Base-by-base conservation (phyloP, 1,140 invertebrate species). In the Euwallacea fornicatus region DNA sequence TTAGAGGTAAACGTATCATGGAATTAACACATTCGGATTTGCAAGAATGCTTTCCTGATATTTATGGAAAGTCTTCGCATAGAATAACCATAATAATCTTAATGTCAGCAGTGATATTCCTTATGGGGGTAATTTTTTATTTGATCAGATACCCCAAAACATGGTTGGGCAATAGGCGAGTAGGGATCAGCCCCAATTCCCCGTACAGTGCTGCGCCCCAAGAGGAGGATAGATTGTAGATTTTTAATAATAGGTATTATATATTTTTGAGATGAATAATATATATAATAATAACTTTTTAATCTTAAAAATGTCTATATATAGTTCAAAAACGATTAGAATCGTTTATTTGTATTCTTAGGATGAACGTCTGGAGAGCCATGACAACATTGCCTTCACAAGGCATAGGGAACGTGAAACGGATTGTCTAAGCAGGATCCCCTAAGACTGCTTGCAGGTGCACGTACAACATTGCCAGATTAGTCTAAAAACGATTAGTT, bases 71-170 rank as follows among this genome's bases (percentile, higher is more conserved):
- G 68, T 71, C 69, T 50, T 71, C 72, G 0, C 77, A 78, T 64
- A 61, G 71, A 44, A 56, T 78, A 33, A 58, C 79, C 13, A 76
- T 78, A 9, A 54, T 74, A 6, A 46, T 77, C 42, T 71, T 81
- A 55, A 69, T 72, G 43, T 42, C 71, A 2, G 42, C 76, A 4
- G 67, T 81, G 6, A 53, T 77, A 15, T 60, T 77, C 16, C 62
- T 81, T 2, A 53, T 74, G 10, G 69, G 66, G 42, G 16, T 81
- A 0, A 77, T 81, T 43, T 72, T 76, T n/a, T 81, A 79, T 66
- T 64, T 81, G 10, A 72, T 81, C 7, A 79, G 65, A 63, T 76
- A 76, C 50, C 66, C 76, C 7, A 64, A 65, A 42, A 72, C 16
- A 16, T 73, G 73, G 71, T 46, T 61, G 2, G 50, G 42, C 41